A percentile compares a stretch with the other conserved stretches of the same genome.
phyloP scores from a whole-genome alignment of 2,113 vertebrate species.

The Amphiprion ocellaris region DNA sequence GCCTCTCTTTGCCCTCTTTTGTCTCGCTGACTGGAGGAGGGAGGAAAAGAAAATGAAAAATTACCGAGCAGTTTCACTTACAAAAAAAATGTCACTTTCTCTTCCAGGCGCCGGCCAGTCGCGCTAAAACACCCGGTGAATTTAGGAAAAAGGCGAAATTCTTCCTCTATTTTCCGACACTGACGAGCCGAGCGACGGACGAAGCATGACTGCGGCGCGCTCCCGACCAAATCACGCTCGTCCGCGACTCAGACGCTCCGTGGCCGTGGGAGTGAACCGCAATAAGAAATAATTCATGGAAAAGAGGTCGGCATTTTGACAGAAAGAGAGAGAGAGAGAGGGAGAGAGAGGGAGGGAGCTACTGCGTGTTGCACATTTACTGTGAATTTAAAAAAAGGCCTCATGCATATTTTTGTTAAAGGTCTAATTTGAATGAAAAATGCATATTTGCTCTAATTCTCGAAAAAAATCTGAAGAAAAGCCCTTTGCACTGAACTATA shows the following conservation, averaged over 20 bases:
- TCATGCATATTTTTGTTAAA: neutral
- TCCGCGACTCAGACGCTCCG: constrained; percentile 59
- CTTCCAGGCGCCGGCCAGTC: neutral
- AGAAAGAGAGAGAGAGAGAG: neutral
- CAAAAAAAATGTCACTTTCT: constrained; percentile 5
- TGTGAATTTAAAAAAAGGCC: neutral
- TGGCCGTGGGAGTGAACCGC: constrained; percentile 76
- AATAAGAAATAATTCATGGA: constrained; percentile 80
- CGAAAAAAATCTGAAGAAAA: too few species aligned
- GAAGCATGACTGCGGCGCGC: constrained; percentile 75
- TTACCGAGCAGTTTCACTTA: constrained; percentile 22
- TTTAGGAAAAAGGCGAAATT: constrained; percentile 21
- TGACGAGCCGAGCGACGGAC: constrained; percentile 43
- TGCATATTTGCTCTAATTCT: neutral
- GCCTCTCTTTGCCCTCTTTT: constrained; percentile 49
- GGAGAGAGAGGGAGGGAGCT: neutral
- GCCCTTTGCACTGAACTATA: too few species aligned
- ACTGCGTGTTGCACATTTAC: constrained; percentile 22
- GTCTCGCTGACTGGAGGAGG: constrained; percentile 33
- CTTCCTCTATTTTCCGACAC: constrained; percentile 27
- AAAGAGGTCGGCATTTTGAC: constrained; percentile 55
- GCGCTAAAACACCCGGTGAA: neutral
- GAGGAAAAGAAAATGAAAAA: neutral
- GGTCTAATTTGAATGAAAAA: constrained; percentile 16
- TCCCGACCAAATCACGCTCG: constrained; percentile 63